phyloP scores from a whole-genome alignment of 2,797 vertebrate genomes.

The Mustela erminea region DNA sequence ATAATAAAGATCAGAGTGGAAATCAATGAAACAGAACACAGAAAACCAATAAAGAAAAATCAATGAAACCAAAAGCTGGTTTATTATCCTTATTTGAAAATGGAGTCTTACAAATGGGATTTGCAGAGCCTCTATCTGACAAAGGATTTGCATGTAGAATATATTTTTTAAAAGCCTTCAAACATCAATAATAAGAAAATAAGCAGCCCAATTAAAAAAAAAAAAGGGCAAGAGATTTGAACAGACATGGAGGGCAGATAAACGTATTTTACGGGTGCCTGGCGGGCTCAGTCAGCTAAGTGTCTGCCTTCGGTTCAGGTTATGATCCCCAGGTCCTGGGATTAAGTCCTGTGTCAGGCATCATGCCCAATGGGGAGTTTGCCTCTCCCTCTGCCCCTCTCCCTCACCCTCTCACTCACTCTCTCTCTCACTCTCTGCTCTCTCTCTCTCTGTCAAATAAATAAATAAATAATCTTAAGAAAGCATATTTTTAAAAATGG shows the following conservation, averaged over 20 bases:
- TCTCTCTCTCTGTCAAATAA: too few relatives aligned
- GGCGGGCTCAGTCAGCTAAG: too few relatives aligned
- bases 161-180: background rate
- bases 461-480: too few relatives aligned
- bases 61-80: background rate
- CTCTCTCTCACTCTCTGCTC: too few relatives aligned
- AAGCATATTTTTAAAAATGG: slow-evolving; percentile 6
- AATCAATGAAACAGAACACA: slow-evolving; percentile 1
- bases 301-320: too few relatives aligned
- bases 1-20: background rate
- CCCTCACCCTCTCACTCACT: too few relatives aligned
- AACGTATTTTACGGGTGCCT: background rate
- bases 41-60: background rate
- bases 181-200: background rate
- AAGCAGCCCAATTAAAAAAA: background rate
- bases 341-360: too few relatives aligned
- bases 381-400: too few relatives aligned
- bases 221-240: background rate
- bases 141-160: background rate
- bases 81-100: slow-evolving; percentile 14
- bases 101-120: background rate
- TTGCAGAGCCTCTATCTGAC: background rate
- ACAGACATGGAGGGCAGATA: background rate
- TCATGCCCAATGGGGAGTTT: too few relatives aligned
- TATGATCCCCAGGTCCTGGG: too few relatives aligned